Percentiles rank a stretch among this genome's conserved stretches.
Evolutionary conservation across 2,113 vertebrate genomes (phyloP).

Genomic region (Romanogobio albipinnatus): DNA sequence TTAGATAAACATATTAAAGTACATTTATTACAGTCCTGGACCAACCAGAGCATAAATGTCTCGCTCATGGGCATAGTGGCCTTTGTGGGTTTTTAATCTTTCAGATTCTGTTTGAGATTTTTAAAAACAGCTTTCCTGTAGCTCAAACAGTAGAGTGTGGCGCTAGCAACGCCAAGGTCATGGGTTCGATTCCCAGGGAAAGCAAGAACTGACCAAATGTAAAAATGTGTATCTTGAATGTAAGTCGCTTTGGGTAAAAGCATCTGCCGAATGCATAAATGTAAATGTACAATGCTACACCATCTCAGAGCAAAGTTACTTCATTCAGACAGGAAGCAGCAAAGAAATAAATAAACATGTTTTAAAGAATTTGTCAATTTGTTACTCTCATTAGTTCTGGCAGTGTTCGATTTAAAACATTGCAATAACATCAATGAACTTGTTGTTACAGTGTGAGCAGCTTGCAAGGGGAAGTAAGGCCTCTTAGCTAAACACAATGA

Average conservation of each 20-base stretch:
- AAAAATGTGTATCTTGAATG: no score
- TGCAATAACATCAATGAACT: neutral
- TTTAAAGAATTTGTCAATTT: neutral
- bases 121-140: no score
- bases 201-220: no score
- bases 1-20: neutral
- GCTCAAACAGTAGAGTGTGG: no score
- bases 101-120: neutral
- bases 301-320: neutral
- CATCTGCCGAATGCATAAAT: no score
- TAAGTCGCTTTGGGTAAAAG: no score
- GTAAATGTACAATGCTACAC: neutral
- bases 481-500: slow-evolving; percentile 48
- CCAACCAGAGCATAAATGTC: neutral
- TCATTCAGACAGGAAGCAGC: neutral
- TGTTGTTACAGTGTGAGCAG: slow-evolving; percentile 15
- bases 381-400: neutral
- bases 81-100: neutral
- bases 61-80: neutral
- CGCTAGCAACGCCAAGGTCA: no score
- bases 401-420: neutral
- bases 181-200: no score
- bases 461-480: slow-evolving; percentile 29
- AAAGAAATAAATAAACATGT: neutral
- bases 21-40: neutral